These are phyloP conservation scores for Sorex maritimensis DNA, from an alignment of 2,797 vertebrate genomes.

Conservation along the genomic window DNA sequence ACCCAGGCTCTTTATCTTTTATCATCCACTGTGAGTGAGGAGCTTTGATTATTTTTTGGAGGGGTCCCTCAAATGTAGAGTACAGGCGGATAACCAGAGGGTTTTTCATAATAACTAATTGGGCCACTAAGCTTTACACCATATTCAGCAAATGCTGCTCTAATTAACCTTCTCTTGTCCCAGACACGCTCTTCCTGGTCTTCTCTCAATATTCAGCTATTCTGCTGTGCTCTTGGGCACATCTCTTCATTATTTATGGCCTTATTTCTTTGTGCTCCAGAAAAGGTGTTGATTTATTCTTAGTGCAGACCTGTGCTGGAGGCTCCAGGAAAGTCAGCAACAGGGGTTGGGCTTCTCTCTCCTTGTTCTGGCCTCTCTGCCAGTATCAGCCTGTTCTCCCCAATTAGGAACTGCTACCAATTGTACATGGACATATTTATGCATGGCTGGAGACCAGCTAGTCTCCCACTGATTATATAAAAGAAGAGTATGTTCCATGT, in stretches of 20 bases:
- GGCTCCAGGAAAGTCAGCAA: constrained; percentile 8
- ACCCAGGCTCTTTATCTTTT: constrained; percentile 58
- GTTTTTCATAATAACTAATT: constrained; percentile 79
- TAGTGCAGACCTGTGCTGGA: background rate
- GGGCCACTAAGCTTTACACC: constrained; percentile 58
- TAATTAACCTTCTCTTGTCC: background rate
- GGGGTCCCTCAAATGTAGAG: background rate
- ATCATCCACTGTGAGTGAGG: constrained; percentile 46
- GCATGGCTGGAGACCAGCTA: constrained; percentile 67
- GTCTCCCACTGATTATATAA: constrained; percentile 79
- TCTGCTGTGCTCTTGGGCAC: background rate
- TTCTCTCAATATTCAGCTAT: background rate
- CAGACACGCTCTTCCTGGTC: background rate
- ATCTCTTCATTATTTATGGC: constrained; percentile 52
- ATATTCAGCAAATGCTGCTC: constrained; percentile 31
- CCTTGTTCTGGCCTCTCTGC: background rate
- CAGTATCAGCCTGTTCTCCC: constrained; percentile 66
- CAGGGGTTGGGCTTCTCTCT: constrained; percentile 3
- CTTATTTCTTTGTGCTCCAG: constrained; percentile 69
- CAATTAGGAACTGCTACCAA: constrained; percentile 77
- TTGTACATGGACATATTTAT: constrained; percentile 80
- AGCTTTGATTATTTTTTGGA: constrained; percentile 22
- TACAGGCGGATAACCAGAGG: background rate
- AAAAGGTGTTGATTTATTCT: constrained; percentile 62
- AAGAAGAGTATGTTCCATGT: constrained; percentile 82